Evolutionary conservation across 1,140 invertebrate species (phyloP), one percentile per base, ranked within the genome.

Genomic region (Psix sp.): DNA sequence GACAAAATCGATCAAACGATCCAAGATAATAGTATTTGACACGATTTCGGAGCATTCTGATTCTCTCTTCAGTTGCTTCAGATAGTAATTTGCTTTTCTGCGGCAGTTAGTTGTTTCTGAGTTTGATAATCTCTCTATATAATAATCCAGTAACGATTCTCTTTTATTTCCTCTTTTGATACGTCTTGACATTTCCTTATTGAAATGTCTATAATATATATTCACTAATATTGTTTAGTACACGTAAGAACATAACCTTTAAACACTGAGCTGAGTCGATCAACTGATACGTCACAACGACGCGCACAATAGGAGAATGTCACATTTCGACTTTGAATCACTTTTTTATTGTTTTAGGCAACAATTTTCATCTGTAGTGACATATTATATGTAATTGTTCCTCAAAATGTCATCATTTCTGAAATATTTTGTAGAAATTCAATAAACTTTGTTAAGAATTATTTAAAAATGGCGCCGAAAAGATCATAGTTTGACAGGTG

Each of bases 61-160:
- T 5, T 86, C 80, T 0, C 49, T 78, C 31, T 84, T 85, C 13
- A 86, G 24, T 0, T 51, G 57, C 7, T 26, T 62, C 14, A 86
- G 68, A 35, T 73, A 80, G 0, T 60, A 57, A 1, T 71, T 54
- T 31, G 86, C 82, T 0, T 66, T 75, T 1, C 48, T 48, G 26
- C 79, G 77, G 0, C 71, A 73, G 1, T 79, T 51, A 0, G 33
- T 13, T 45, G 77, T 80, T 0, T 81, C 20, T 31, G 80, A 46
- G 51, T 75, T 80, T 33, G 67, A 63, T 49, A 85, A 42, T 39
- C 81, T 77, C 16, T 14, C 7, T 3, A 78, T 36, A 21, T 77
- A 18, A 5, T 49, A 52, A 39, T 33, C 52, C 20, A n/a, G n/a
- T n/a, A n/a, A n/a, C n/a, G n/a, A n/a, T n/a, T n/a, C n/a, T n/a